Base-by-base conservation (phyloP, 1,140 invertebrate species). In the Diachasma alloeum region DNA sequence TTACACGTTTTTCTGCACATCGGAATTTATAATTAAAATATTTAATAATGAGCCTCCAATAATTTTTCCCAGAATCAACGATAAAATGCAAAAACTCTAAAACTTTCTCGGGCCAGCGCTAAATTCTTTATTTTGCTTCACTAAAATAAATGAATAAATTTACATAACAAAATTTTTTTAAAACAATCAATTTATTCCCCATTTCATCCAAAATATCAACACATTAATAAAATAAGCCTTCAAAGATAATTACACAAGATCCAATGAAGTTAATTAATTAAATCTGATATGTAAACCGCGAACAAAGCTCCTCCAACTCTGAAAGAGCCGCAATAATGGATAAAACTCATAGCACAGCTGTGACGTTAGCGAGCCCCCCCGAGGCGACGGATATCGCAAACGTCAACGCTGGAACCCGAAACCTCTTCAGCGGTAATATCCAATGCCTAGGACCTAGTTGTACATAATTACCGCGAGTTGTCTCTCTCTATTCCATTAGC, bases 371-470 rank as follows among this genome's bases (percentile, higher is more conserved):
- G 22, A 46, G 42, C 37, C 42, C 31, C 31, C 69, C 8, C 69
- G 42, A 37, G 31, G 24, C 48, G 53, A 59, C 44, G 71, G 53
- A 72, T 69, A 69, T 69, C 67, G 31, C 67, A 15, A 42, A 69
- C 39, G 67, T 69, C 67, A 69, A 69, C 67, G 67, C 4, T 17
- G 6, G 36, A 69, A 69, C 15, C 39, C 36, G 67, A 10, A 26
- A n/a, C 5, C 13, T 15, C 17, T 19, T 19, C 19, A 44, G 17
- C 68, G 19, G 42, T 44, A 19, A 70, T 19, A 70, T 37, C 36
- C n/a, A 11, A 70, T 44, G 68, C 42, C 9, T 22, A 46, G 19
- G 31, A 44, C 42, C 1, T 22, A 46, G 10, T 9, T 70, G 15
- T 11, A 42, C 19, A n/a, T 44, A 42, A 70, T 24, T 42, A 44